Evolutionary conservation across 35 echinoderm and acorn worm species (phyloP), one percentile per base, ranked within the genome.

Genomic region (Holothuria glaberrima): DNA sequence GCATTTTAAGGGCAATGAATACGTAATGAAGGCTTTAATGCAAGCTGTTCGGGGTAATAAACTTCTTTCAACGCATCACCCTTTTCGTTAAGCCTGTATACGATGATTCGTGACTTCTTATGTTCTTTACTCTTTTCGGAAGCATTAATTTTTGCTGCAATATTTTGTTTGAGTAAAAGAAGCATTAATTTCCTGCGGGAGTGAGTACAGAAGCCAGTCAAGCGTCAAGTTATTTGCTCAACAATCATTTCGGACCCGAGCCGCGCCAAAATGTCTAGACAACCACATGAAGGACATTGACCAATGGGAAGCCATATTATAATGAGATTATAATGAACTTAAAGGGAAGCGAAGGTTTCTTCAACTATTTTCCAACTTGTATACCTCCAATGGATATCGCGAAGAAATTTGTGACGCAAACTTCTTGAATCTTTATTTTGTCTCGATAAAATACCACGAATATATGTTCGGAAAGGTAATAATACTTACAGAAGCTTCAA

Each of bases 221-320:
- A 92, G 94, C 94, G 86, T 82, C 86, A 88, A 91, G 94, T 95
- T 95, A 95, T 95, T 95, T 95, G 94, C 94, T 95, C 94, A 95
- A 95, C 94, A 95, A 95, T 95, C 94, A 95, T 95, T 95, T 95
- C 90, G 91, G 94, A 95, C 90, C 85, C 94, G 90, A 95, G 94
- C 94, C 94, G 94, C 94, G 94, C 94, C 94, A 95, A 92, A 92
- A 92, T 92, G 94, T 95, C 94, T 95, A 95, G 94, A 95, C 94
- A 89, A 92, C 94, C 86, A 93, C 93, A 88, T 95, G 94, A 95
- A 91, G 75, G 48, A 92, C 72, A 58, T 88, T 76, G 87, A 86
- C 94, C 94, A 95, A 95, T 95, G 70, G 80, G 90, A 87, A 87
- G 65, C 85, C 60, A 70, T 87, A 87, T 87, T 87, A 69, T 87